Evolutionary conservation across 1,140 invertebrate species (phyloP), one percentile per base, ranked within the genome.

Genomic region (Bombus affinis): DNA sequence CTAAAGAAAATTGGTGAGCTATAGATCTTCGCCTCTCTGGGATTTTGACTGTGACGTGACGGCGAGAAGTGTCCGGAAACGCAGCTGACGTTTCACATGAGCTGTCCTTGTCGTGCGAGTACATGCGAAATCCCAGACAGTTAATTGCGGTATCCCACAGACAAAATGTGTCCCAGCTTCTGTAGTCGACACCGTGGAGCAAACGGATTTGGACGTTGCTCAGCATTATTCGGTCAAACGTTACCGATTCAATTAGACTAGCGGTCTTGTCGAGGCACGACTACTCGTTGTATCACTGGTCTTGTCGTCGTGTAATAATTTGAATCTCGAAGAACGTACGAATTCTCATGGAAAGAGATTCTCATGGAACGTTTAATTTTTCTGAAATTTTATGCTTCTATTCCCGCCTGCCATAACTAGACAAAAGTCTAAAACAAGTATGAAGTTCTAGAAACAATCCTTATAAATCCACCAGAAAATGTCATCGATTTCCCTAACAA

Each of bases 121-220:
- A 89, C 75, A 71, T 83, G 88, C 80, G 90, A 91, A 85, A 88
- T 89, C 87, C 86, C 82, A 91, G 90, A 92, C 91, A 89, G 92
- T 93, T 94, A 94, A 94, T 94, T 94, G 93, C 92, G 94, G 93
- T 94, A 78, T 91, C 81, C 93, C 93, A 85, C 92, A 93, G 91
- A 92, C 91, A 92, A 93, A 92, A 93, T 88, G 89, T 88, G 84
- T 74, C 87, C 83, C 85, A 86, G 90, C 83, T 92, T 90, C 92
- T 93, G 89, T 81, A 89, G 81, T 57, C 88, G 91, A 92, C 92
- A 90, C 87, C 89, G 70, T 65, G 85, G 82, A 91, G 86, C 86
- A 84, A 90, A 86, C 84, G 87, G 88, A 78, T 65, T 68, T 82
- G 35, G 76, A 22, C 53, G 78, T 81, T 37, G 78, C 35, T 65